Base-by-base conservation (phyloP, 2,797 vertebrate genomes). In the Peromyscus melanophrys region DNA sequence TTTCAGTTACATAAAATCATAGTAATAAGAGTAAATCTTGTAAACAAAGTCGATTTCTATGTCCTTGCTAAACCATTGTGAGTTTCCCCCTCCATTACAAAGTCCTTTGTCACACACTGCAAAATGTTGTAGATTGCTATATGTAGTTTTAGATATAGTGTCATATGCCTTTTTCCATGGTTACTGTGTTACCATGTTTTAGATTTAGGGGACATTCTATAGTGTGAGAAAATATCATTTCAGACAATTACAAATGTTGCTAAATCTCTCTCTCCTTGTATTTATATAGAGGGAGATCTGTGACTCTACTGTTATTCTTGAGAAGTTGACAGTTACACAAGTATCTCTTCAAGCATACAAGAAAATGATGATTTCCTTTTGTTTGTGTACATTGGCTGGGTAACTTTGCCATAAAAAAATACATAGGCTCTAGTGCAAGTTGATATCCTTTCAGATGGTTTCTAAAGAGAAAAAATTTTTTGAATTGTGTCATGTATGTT, bases 281-380 rank as follows among this genome's bases (percentile, higher is more conserved):
- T 29, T 46, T n/a, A 93, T 83, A 65, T 4, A 80, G 6, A 85
- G 17, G 46, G 40, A 82, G 37, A 29, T 10, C 9, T 65, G 1
- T 69, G 21, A 85, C 12, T 67, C 61, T 88, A 37, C 55, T 83
- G 31, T 94, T 95, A 84, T 89, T 90, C 43, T 55, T 34, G 29
- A 12, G 65, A 93, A 69, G 13, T 0, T 84, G 89, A 76, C 43
- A 96, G 93, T 96, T 96, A 57, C 46, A 34, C 27, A 88, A 89
- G 19, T 81, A 82, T 52, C 27, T 97, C 96, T 55, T 77, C 52
- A 94, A 97, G 57, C 57, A 96, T 91, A 29, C 90, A 97, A 96
- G 67, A 71, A 97, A 97, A 97, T 80, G 9, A 97, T 84, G 8
- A 90, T 97, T 98, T 96, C 87, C 46, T 92, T 98, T 98, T 46